phyloP scores from a whole-genome alignment of 2,113 vertebrate species.

The Podiceps cristatus region DNA sequence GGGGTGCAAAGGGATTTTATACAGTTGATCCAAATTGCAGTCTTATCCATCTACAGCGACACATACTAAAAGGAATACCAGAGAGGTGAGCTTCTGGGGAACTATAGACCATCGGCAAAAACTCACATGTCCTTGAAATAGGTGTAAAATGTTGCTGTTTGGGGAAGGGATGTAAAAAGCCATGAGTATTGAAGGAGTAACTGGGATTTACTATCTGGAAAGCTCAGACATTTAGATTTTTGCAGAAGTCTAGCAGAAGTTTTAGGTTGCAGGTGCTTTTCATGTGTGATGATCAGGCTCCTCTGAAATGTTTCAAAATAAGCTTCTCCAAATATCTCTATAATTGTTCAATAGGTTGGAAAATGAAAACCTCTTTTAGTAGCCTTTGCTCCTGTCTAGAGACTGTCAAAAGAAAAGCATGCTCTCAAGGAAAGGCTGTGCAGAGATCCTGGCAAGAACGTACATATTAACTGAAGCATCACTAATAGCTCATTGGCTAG shows the following conservation, averaged over 20 bases:
- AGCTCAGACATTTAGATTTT: not conserved
- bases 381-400: not conserved
- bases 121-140: not conserved
- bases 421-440: not conserved
- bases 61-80: not conserved
- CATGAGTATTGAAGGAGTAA: not conserved
- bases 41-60: not conserved
- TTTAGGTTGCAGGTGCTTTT: not conserved
- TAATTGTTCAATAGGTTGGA: not conserved
- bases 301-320: not conserved
- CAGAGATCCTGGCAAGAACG: not conserved
- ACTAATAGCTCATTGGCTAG: not conserved
- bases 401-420: not conserved
- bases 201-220: not conserved
- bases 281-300: not conserved
- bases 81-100: not conserved
- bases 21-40: not conserved
- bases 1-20: not conserved
- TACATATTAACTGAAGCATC: not conserved
- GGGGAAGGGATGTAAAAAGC: not conserved
- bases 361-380: not conserved
- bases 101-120: not conserved
- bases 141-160: not conserved
- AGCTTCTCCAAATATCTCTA: not conserved
- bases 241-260: not conserved